Conservation (phyloP, 1,140 invertebrate species). For the Sminthurinus signatus region DNA sequence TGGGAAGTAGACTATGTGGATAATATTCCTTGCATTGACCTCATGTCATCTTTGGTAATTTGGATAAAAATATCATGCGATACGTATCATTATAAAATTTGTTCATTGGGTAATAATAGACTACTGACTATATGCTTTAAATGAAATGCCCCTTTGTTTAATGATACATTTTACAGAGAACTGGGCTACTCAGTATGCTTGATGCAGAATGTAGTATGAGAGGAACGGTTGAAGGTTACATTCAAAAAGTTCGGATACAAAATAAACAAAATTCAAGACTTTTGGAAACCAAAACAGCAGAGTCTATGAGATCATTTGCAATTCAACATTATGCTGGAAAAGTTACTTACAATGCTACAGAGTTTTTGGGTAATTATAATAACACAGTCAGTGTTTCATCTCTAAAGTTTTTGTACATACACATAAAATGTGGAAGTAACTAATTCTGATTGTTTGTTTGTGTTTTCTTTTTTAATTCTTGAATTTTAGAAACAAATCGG, state of each 20-base stretch:
- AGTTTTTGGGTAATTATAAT: constrained; percentile 62
- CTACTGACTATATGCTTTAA: not conserved
- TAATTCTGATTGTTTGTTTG: not conserved
- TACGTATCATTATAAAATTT: not conserved
- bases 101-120: not conserved
- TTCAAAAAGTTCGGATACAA: constrained; percentile 76
- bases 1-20: constrained; percentile 90
- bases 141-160: not conserved
- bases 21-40: constrained; percentile 91
- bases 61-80: no score
- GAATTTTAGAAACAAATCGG: constrained; percentile 67
- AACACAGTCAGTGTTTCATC: no score
- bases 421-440: not conserved
- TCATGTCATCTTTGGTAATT: constrained; percentile 77
- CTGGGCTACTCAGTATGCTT: constrained; percentile 81
- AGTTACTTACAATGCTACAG: constrained; percentile 80
- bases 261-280: constrained; percentile 66
- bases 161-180: constrained; percentile 57
- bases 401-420: no score
- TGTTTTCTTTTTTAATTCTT: no score
- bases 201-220: constrained; percentile 86
- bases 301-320: constrained; percentile 63
- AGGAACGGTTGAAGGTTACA: constrained; percentile 78
- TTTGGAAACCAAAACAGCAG: constrained; percentile 54
- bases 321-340: constrained; percentile 87